A percentile compares a stretch with the other conserved stretches of the same genome.
These are phyloP conservation scores for Patagioenas fasciata DNA, from an alignment of 2,113 vertebrate species.

Conservation along the genomic window DNA sequence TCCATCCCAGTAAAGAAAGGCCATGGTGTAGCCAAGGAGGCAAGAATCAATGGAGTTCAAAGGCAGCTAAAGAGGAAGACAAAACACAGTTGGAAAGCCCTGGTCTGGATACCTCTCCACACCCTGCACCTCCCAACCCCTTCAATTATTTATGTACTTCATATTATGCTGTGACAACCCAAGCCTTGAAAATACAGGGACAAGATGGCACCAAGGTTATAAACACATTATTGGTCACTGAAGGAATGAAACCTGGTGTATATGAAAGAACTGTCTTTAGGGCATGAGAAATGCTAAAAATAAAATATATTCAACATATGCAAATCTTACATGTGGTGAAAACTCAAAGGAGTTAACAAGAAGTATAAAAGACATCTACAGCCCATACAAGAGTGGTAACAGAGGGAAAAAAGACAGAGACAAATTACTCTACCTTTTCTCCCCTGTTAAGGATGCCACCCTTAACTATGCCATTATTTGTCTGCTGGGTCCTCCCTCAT, in stretches of 20 bases:
- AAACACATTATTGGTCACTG: neutral
- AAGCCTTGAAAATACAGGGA: neutral
- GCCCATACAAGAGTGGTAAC: neutral
- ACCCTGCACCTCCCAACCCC: rapidly evolving
- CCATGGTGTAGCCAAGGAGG: neutral
- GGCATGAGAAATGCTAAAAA: neutral
- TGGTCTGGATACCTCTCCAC: neutral
- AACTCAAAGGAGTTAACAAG: neutral
- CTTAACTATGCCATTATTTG: neutral
- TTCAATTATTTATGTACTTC: neutral
- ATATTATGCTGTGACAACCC: neutral
- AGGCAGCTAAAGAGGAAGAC: neutral
- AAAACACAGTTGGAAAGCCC: neutral
- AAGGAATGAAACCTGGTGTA: neutral
- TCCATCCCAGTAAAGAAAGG: neutral
- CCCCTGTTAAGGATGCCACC: neutral
- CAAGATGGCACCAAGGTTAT: neutral
- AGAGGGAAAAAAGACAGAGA: neutral
- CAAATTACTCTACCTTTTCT: neutral
- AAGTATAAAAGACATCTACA: neutral
- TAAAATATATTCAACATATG: neutral
- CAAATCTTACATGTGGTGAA: neutral
- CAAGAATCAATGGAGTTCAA: neutral
- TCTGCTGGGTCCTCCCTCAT: neutral
- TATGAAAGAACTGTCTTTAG: neutral